Evolutionary conservation across 2,888 invertebrate species (phyloP).

Genomic region (Pteria penguin): DNA sequence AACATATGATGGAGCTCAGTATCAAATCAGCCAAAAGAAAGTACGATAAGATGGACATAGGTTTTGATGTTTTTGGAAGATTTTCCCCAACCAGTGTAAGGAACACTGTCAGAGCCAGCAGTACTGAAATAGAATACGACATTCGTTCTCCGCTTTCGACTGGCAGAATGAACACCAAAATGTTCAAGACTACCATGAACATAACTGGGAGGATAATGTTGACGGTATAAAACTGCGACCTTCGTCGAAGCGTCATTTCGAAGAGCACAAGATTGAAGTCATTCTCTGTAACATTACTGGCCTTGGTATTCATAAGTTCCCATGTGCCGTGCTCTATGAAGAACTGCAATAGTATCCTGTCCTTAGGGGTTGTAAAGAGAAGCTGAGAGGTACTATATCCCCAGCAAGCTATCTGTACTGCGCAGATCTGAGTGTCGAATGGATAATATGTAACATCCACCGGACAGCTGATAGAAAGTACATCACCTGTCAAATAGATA

Average conservation of each 20-base stretch:
- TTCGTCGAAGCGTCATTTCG: constrained; percentile 31
- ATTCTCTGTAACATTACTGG: neutral
- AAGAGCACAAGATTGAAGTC: constrained; percentile 13
- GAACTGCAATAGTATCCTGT: neutral
- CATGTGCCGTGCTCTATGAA: constrained; percentile 41
- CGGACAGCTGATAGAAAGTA: constrained; percentile 28
- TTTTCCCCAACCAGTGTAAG: constrained; percentile 48
- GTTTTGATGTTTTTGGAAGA: constrained; percentile 50
- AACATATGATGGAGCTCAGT: constrained; percentile 37
- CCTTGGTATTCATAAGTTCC: constrained; percentile 23
- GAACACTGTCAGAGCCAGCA: constrained; percentile 48
- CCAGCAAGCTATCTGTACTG: constrained; percentile 39
- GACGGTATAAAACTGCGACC: constrained; percentile 37
- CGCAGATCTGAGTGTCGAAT: constrained; percentile 40
- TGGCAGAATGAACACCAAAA: constrained; percentile 46
- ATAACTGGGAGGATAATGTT: constrained; percentile 46
- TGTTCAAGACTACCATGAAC: constrained; percentile 43
- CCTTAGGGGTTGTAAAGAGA: neutral
- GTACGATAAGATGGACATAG: constrained; percentile 39
- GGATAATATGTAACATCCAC: constrained; percentile 47
- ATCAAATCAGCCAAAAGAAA: constrained; percentile 34
- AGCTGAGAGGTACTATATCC: constrained; percentile 25
- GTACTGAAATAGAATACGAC: constrained; percentile 42
- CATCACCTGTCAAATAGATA: constrained; percentile 30
- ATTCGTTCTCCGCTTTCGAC: constrained; percentile 47